These are phyloP conservation scores for Sciurus niger DNA, from an alignment of 2,113 vertebrate genomes.

Conservation along the genomic window DNA sequence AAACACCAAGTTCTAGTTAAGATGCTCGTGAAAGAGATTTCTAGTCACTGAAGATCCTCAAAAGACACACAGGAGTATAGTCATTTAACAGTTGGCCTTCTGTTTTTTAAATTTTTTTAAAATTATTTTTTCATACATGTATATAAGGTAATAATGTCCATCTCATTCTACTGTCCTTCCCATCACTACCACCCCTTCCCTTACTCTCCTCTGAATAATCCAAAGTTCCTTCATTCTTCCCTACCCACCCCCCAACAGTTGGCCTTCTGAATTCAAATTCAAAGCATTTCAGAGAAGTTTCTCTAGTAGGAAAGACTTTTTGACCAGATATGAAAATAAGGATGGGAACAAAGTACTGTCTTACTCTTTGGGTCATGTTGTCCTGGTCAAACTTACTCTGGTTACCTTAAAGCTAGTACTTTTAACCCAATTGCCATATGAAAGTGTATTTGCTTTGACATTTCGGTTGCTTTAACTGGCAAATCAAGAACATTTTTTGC, in stretches of 20 bases:
- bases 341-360: neutral
- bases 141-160: too few species aligned
- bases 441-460: constrained; percentile 69
- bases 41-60: neutral
- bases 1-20: constrained; percentile 12
- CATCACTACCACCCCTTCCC: too few species aligned
- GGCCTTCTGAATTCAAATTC: constrained; percentile 40
- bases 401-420: constrained; percentile 58
- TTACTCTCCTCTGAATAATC: too few species aligned
- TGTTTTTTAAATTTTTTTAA: too few species aligned
- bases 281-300: constrained; percentile 40
- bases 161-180: too few species aligned
- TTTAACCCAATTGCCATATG: constrained; percentile 14
- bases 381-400: neutral
- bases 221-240: too few species aligned
- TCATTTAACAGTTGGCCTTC: neutral
- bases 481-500: constrained; percentile 71
- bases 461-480: constrained; percentile 69
- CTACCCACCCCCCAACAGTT: neutral
- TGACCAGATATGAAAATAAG: neutral
- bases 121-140: too few species aligned
- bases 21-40: neutral
- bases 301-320: neutral
- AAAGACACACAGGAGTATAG: neutral
- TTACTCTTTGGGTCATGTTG: constrained; percentile 38